Evolutionary conservation across 2,888 invertebrate genomes (phyloP).

Genomic region (Melolontha melolontha): DNA sequence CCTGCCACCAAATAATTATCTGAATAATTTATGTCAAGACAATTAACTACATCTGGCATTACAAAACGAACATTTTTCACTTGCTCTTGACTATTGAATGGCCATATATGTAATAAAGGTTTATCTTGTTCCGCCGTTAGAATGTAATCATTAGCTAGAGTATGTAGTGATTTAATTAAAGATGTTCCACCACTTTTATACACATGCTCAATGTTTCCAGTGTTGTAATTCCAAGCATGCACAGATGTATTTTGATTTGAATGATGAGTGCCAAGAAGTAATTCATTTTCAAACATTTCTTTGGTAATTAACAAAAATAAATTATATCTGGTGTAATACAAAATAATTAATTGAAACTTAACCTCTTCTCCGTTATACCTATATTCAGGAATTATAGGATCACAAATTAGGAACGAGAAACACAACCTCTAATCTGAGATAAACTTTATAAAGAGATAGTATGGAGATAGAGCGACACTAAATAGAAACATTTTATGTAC

Average conservation of each 20-base stretch:
- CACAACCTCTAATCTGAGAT: too few relatives aligned
- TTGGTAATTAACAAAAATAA: too few relatives aligned
- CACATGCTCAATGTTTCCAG: conserved; percentile 79
- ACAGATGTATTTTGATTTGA: conserved; percentile 31
- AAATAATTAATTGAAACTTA: too few relatives aligned
- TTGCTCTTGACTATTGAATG: conserved; percentile 80
- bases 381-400: too few relatives aligned
- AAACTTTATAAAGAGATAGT: too few relatives aligned
- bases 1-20: conserved; percentile 81
- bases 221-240: conserved; percentile 78
- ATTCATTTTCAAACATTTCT: conserved; percentile 30
- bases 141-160: conserved; percentile 80
- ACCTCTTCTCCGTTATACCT: too few relatives aligned
- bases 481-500: too few relatives aligned
- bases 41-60: conserved; percentile 81
- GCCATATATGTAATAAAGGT: conserved; percentile 89
- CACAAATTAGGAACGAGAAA: too few relatives aligned
- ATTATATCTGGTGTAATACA: too few relatives aligned
- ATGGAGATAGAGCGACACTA: too few relatives aligned
- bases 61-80: conserved; percentile 77
- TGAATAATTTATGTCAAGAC: conserved; percentile 77
- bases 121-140: conserved; percentile 82
- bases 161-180: conserved; percentile 72
- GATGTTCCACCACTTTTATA: conserved; percentile 82
- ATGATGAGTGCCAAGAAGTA: conserved; percentile 32